These are phyloP conservation scores for Nomada fucata DNA, from an alignment of 2,888 invertebrate genomes.

Conservation along the genomic window DNA sequence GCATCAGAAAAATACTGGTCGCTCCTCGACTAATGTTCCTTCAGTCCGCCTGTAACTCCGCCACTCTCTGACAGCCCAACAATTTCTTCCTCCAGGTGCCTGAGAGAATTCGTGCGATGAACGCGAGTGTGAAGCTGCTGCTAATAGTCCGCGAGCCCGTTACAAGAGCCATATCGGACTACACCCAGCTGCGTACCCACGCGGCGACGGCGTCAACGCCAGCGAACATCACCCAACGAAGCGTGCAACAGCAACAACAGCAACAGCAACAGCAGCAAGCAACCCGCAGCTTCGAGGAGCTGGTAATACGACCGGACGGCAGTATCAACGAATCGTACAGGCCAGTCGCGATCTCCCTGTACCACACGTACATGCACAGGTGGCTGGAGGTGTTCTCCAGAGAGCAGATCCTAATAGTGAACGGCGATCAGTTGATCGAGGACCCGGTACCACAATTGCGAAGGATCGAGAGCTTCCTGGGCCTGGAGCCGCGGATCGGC, in stretches of 20 bases:
- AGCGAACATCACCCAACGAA: conserved; percentile 82
- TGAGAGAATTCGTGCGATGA: conserved; percentile 96
- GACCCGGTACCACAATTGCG: conserved; percentile 95
- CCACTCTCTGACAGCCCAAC: too few relatives aligned
- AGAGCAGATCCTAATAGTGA: conserved; percentile 96
- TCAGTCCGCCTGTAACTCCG: too few relatives aligned
- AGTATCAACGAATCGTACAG: conserved; percentile 93
- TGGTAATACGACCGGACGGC: conserved; percentile 92
- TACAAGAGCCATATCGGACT: conserved; percentile 97
- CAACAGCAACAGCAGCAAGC: conserved; percentile 72
- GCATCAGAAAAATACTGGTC: too few relatives aligned
- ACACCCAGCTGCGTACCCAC: conserved; percentile 95
- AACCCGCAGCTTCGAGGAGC: conserved; percentile 90
- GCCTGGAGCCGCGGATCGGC: conserved; percentile 89
- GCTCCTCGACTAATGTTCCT: too few relatives aligned
- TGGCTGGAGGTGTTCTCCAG: conserved; percentile 97
- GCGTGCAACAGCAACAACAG: conserved; percentile 76
- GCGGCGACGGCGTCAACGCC: conserved; percentile 89
- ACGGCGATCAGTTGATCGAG: conserved; percentile 95
- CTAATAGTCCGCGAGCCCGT: conserved; percentile 98
- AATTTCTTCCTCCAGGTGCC: conserved; percentile 88
- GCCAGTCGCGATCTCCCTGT: conserved; percentile 95
- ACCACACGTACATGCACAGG: conserved; percentile 94
- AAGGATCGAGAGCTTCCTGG: conserved; percentile 94
- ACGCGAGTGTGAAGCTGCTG: conserved; percentile 94